Evolutionary conservation across 2,797 vertebrate genomes (phyloP), one percentile per base, ranked within the genome.

Genomic region (Clarias laeviceps): DNA sequence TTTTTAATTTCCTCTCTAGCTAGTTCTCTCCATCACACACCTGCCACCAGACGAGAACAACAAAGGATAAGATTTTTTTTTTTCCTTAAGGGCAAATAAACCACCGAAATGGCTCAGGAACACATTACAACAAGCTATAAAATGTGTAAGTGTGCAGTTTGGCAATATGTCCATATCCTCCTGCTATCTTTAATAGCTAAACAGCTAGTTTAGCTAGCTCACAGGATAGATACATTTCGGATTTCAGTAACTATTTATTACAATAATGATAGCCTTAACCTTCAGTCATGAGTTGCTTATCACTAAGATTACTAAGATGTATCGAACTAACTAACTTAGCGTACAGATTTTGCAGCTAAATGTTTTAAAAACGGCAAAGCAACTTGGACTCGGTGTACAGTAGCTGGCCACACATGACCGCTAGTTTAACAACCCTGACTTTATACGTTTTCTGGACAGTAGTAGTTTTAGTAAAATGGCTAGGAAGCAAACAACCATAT

Each of bases 81-180:
- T 50, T 50, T 54, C 50, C 54, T 29, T 57, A 57, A 76, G 20
- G 17, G 57, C 40, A 12, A 61, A 61, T 5, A 62, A 37, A 37
- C 18, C 18, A 34, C 22, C 8, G 22, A n/a, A 79, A 62, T 62
- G 32, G 5, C 57, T 14, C n/a, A 50, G 79, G 37, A 80, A 54
- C 37, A 62, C 40, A 54, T 66, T 20, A 54, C 62, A 80, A 66
- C 5, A 4, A 80, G n/a, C n/a, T 54, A 66, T 54, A 80, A 66
- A 80, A 80, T 66, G 59, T 37, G 64, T 27, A 8, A 45, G 34
- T 40, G 77, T 29, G 78, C 62, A 65, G n/a, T 50, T 65, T 80
- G 37, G 61, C 65, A 80, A 50, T 37, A 64, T n/a, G 0, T 65
- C n/a, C 24, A 65, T 65, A 40, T 45, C 61, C 37, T 80, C 15